Percentiles rank a stretch among this genome's conserved stretches.
These are phyloP conservation scores for Lottia gigantea DNA, from an alignment of 2,888 invertebrate genomes.

Conservation along the genomic window DNA sequence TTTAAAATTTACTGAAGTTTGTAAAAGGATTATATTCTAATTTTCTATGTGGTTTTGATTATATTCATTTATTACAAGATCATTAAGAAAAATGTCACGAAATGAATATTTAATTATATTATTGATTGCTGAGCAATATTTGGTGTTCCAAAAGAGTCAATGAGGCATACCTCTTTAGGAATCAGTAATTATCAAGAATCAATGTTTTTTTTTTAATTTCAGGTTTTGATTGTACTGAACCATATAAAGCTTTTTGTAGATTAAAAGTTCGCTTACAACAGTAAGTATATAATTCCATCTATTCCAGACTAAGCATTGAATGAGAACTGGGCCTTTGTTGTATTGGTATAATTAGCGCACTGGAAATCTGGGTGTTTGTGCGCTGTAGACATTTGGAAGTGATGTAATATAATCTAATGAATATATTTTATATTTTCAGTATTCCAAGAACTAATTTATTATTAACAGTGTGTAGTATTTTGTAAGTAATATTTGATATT, in stretches of 20 bases:
- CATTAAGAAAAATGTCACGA: not conserved
- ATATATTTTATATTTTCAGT: conserved; percentile 42
- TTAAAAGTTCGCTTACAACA: conserved; percentile 47
- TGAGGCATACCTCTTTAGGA: too few species aligned
- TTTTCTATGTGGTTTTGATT: too few species aligned
- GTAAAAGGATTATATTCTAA: too few species aligned
- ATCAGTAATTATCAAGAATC: too few species aligned
- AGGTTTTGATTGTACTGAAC: conserved; percentile 50
- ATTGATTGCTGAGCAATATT: not conserved
- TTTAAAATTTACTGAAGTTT: too few species aligned
- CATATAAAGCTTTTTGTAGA: conserved; percentile 44
- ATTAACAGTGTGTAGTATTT: conserved; percentile 72
- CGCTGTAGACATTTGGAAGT: too few species aligned
- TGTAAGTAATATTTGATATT: conserved; percentile 60
- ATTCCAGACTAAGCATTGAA: too few species aligned
- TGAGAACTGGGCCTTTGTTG: too few species aligned
- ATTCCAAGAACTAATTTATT: conserved; percentile 72
- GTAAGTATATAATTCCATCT: conserved; percentile 36
- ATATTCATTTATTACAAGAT: not conserved
- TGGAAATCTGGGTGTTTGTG: too few species aligned
- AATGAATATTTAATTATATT: not conserved
- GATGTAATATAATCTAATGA: not conserved
- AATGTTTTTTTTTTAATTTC: conserved; percentile 20
- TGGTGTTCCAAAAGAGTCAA: not conserved
- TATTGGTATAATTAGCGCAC: too few species aligned